Conservation (phyloP, 2,113 vertebrate genomes). For the Mastomys coucha region DNA sequence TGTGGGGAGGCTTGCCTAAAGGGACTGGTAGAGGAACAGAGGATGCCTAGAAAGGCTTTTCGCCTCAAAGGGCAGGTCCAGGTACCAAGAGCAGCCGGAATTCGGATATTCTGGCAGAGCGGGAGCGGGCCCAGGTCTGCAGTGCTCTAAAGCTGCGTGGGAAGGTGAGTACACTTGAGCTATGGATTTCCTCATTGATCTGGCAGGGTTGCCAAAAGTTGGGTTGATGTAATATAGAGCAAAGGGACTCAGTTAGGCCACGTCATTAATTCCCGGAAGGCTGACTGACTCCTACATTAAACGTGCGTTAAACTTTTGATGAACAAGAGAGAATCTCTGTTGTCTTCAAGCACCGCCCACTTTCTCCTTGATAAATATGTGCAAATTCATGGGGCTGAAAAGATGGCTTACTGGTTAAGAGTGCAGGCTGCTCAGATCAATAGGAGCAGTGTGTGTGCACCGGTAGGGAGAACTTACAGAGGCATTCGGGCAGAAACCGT, state of each 20-base stretch:
- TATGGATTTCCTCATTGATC: background rate
- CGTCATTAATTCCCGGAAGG: slow-evolving; percentile 3
- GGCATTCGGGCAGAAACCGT: background rate
- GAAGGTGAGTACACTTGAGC: background rate
- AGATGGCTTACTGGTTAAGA: background rate
- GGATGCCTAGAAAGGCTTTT: background rate
- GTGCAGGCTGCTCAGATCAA: background rate
- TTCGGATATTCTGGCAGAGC: background rate
- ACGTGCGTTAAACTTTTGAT: background rate
- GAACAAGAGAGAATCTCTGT: background rate
- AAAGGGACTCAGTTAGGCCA: background rate
- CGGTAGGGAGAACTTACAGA: background rate
- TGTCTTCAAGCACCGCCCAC: background rate
- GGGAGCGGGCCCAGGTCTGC: background rate
- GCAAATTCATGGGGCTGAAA: background rate
- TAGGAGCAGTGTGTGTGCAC: background rate
- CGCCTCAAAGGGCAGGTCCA: background rate
- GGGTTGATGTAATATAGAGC: background rate
- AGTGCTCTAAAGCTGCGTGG: too few species aligned
- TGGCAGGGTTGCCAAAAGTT: background rate
- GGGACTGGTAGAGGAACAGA: background rate
- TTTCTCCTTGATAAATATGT: background rate
- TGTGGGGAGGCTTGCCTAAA: background rate
- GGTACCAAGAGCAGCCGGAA: background rate
- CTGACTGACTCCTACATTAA: background rate